Conservation (phyloP, 2,113 vertebrate genomes). For the Heterocephalus glaber region DNA sequence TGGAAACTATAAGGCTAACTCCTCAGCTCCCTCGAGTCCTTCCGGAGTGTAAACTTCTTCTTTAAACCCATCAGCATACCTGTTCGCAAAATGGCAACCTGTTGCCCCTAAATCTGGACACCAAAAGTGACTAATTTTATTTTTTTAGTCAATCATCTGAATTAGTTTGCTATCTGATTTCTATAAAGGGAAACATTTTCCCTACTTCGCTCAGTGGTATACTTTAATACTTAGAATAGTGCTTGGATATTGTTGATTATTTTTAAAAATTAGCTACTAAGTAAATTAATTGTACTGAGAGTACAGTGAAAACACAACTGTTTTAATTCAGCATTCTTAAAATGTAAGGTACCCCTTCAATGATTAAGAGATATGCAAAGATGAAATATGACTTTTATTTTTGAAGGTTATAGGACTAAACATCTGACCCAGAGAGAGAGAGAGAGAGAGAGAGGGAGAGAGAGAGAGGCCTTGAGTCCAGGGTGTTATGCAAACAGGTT, state of each 20-base stretch:
- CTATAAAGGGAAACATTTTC: neutral
- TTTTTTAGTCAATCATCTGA: neutral
- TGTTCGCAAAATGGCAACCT: neutral
- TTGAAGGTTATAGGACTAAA: neutral
- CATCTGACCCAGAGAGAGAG: neutral
- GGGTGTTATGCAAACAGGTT: neutral
- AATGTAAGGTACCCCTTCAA: neutral
- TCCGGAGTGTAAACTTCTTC: neutral
- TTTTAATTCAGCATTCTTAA: neutral
- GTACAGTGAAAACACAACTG: neutral
- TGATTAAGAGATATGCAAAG: neutral
- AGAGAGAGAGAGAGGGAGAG: neutral
- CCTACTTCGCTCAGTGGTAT: neutral
- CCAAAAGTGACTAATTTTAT: neutral
- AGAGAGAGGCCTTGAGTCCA: too few relatives aligned
- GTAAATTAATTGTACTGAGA: neutral
- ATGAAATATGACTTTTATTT: neutral
- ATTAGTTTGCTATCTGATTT: neutral
- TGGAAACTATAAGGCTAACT: neutral
- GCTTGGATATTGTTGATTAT: neutral
- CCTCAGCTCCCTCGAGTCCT: neutral
- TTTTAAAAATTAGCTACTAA: neutral
- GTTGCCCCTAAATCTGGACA: neutral
- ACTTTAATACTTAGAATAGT: neutral
- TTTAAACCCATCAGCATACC: neutral